Base-by-base conservation (phyloP, 2,113 vertebrate species). In the Cheirogaleus medius region DNA sequence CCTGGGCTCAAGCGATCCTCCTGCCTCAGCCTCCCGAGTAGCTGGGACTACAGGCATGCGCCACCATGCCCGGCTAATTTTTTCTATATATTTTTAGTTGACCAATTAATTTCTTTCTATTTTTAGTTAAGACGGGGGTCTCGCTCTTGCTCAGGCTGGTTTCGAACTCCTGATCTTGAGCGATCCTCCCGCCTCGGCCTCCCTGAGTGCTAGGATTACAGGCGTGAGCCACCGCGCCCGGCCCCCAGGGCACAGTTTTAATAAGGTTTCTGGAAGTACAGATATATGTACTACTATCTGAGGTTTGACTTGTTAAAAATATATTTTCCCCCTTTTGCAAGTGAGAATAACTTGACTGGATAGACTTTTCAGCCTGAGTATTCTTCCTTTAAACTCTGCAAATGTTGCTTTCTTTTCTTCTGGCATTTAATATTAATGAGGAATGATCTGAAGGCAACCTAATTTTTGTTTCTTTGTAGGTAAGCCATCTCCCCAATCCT, bases 381-480 rank as follows among this genome's bases (percentile, higher is more conserved):
- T n/a, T 91, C 90, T 56, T 34, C 13, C 21, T 85, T 85, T 81
- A 74, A 93, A 60, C 39, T 93, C 44, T 88, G 6, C 9, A 76
- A 77, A 42, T 76, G 60, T 37, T 87, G 52, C 8, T 34, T 66
- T 11, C 5, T 73, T 84, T 66, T 56, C 60, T 92, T 68, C 27
- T 84, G 20, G 34, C 27, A 39, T 76, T 94, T 68, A 42, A 69
- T 87, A 84, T 78, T 87, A 93, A 68, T 66, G 25, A 87, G 68
- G 76, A 95, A 88, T 68, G 42, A 76, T 90, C 54, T 78, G 60
- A 87, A 52, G 12, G 4, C 32, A 78, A 77, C 1, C 27, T 78
- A 21, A 58, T 74, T 92, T 86, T 44, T 83, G 32, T 95, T 97
- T 49, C 68, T 81, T 87, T 87, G 29, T 87, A 92, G 74, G 39